Evolutionary conservation across 2,113 vertebrate species (phyloP).

Genomic region (Pelobates fuscus): DNA sequence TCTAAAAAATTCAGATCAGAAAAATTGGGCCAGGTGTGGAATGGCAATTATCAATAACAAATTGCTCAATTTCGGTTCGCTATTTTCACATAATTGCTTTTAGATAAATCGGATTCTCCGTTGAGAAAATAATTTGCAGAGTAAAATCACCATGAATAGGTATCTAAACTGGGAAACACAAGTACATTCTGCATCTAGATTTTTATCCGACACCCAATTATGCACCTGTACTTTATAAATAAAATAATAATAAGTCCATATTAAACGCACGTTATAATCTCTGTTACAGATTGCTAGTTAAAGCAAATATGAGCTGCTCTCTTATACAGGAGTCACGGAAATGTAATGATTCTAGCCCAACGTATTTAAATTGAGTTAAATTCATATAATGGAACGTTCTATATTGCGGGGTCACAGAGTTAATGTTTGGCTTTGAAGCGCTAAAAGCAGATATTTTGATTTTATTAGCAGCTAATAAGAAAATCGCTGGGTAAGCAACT

Average conservation of each 20-base stretch:
- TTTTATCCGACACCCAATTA: too few relatives aligned
- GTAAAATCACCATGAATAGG: neutral
- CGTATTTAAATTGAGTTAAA: neutral
- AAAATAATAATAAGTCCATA: too few relatives aligned
- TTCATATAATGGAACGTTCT: too few relatives aligned
- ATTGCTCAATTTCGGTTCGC: constrained; percentile 32
- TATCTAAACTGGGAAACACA: neutral
- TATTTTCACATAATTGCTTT: constrained; percentile 44
- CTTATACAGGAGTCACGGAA: too few relatives aligned
- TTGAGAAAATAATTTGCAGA: constrained; percentile 14
- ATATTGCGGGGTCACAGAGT: too few relatives aligned
- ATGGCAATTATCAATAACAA: constrained; percentile 48
- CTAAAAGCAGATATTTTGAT: neutral
- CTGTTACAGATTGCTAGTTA: neutral
- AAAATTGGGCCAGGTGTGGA: constrained; percentile 37
- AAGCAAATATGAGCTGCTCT: neutral
- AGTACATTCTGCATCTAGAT: neutral
- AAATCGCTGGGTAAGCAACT: neutral
- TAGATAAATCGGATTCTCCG: constrained; percentile 40
- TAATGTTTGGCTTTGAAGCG: neutral
- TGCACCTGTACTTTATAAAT: too few relatives aligned
- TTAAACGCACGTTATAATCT: neutral
- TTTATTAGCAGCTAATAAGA: neutral
- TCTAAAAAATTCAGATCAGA: constrained; percentile 25
- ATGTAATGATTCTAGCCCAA: neutral